A percentile compares a stretch with the other conserved stretches of the same genome.
Evolutionary conservation across 2,888 invertebrate genomes (phyloP).

Genomic region (Cactoblastis cactorum): DNA sequence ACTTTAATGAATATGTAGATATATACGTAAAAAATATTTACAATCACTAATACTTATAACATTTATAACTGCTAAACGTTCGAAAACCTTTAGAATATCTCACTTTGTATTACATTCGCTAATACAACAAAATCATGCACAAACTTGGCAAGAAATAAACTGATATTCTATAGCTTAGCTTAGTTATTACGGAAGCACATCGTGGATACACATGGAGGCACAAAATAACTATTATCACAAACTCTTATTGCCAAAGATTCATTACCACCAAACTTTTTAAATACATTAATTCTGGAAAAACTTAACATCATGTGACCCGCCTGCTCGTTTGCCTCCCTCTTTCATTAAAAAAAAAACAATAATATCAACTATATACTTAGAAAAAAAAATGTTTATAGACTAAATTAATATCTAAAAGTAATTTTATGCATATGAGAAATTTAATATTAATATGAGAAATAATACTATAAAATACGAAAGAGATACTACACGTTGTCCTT

Average conservation of each 20-base stretch:
- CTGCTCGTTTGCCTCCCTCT: no score
- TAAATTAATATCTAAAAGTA: background rate
- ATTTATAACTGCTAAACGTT: conserved; percentile 36
- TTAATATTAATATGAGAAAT: background rate
- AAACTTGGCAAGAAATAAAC: background rate
- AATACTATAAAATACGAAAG: conserved; percentile 13
- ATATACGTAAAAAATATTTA: conserved; percentile 59
- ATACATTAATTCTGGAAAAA: background rate
- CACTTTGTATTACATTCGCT: conserved; percentile 40
- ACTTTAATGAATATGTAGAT: conserved; percentile 55
- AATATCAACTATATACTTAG: background rate
- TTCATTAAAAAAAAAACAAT: background rate
- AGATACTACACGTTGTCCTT: conserved; percentile 4
- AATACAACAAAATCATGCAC: conserved; percentile 17
- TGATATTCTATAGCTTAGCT: background rate
- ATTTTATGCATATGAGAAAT: background rate
- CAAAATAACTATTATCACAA: conserved; percentile 10
- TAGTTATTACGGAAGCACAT: conserved; percentile 12
- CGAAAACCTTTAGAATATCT: conserved; percentile 40
- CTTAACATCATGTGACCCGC: no score
- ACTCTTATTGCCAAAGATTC: conserved; percentile 7
- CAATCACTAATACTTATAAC: conserved; percentile 34
- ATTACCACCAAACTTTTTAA: background rate
- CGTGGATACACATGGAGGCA: conserved; percentile 4
- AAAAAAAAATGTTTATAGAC: background rate